Conservation (phyloP, 1,140 invertebrate genomes). For the Zaprionus ghesquierei region DNA sequence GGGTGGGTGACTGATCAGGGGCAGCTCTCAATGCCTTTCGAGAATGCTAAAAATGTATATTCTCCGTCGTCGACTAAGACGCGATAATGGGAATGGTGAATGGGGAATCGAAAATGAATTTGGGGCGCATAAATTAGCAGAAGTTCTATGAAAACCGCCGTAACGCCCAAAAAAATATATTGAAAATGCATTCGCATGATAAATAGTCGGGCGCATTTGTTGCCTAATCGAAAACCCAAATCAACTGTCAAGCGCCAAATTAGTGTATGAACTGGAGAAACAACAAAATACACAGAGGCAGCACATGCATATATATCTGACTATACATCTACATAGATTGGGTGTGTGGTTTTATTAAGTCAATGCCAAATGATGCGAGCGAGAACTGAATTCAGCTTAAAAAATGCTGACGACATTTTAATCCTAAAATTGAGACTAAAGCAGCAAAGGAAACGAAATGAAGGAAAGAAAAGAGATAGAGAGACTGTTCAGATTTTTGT, state of each 20-base stretch:
- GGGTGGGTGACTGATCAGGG: conserved; percentile 54
- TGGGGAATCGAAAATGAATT: not conserved
- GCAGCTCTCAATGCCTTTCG: conserved; percentile 16
- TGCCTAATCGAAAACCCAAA: conserved; percentile 64
- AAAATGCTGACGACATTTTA: conserved; percentile 79
- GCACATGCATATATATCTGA: not conserved
- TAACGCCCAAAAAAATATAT: not conserved
- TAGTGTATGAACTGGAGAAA: conserved; percentile 38
- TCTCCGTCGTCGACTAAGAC: not conserved
- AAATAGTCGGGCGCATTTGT: conserved; percentile 41
- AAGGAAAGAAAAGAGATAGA: not conserved
- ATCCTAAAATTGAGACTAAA: conserved; percentile 80
- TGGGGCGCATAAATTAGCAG: not conserved
- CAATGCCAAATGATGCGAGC: conserved; percentile 61
- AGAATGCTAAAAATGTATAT: conserved; percentile 9
- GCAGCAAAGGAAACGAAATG: not conserved
- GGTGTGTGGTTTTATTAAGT: conserved; percentile 48
- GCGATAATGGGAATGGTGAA: not conserved
- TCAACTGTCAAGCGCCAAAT: conserved; percentile 65
- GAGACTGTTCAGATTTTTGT: conserved; percentile 27
- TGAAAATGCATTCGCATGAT: conserved; percentile 41
- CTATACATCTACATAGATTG: conserved; percentile 25
- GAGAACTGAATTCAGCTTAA: conserved; percentile 65
- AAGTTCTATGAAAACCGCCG: conserved; percentile 10
- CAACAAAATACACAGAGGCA: not conserved